These are phyloP conservation scores for Penelope pileata DNA, from an alignment of 2,113 vertebrate species.

Conservation along the genomic window DNA sequence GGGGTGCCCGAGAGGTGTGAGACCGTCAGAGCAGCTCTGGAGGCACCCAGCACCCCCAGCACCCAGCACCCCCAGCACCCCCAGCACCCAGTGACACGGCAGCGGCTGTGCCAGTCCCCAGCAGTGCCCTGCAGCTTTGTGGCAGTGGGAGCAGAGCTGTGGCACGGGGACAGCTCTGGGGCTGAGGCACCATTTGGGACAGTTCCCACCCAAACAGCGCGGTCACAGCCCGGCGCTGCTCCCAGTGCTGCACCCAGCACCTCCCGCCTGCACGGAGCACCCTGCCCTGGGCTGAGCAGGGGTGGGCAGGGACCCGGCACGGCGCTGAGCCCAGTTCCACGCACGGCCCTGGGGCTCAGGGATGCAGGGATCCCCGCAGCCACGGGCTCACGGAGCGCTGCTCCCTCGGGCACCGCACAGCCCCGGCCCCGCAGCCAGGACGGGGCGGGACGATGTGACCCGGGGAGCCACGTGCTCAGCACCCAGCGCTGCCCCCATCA, in stretches of 20 bases:
- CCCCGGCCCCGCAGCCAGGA: fast-evolving
- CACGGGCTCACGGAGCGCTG: fast-evolving
- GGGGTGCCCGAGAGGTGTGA: neutral
- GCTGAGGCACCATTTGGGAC: neutral
- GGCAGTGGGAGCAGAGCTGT: neutral
- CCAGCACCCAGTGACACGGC: too few species aligned
- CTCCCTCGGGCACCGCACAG: too few species aligned
- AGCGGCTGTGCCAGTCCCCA: neutral
- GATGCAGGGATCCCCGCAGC: too few species aligned
- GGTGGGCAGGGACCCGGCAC: neutral
- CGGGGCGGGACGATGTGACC: fast-evolving
- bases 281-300: too few species aligned
- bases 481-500: fast-evolving
- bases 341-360: neutral
- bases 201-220: neutral
- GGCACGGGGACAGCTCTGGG: neutral
- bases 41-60: neutral
- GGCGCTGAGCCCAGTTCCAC: too few species aligned
- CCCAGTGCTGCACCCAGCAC: too few species aligned
- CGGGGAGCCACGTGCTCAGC: fast-evolving
- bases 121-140: neutral
- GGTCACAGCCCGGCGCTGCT: fast-evolving
- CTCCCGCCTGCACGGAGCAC: neutral
- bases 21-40: neutral
- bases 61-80: too few species aligned